Base-by-base conservation (phyloP, 2,888 invertebrate species). In the Onchidella celtica region DNA sequence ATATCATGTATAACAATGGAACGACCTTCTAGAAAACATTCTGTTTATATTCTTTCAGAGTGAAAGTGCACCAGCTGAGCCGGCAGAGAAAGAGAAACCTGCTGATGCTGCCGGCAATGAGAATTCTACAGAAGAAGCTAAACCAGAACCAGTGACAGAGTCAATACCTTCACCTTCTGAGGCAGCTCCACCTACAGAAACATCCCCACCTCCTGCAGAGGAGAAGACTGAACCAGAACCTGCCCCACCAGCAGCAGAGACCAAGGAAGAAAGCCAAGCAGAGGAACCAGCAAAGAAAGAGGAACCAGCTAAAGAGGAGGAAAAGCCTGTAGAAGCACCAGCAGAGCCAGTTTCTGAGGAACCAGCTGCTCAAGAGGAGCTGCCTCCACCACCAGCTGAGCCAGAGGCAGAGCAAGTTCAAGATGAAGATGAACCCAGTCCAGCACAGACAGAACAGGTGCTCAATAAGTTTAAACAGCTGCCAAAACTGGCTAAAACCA, bases 391-490 rank as follows among this genome's bases (percentile, higher is more conserved):
- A 1, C 66, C 79, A 24, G 63, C n/a, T n/a, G n/a, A 70, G 72
- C 24, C 81, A n/a, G 77, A 75, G n/a, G 59, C 83, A 57, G 81
- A n/a, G n/a, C n/a, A 66, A 70, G 72, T 38, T 11, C 66, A 73
- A n/a, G n/a, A 21, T 29, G 65, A 57, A 38, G 75, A 34, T 21
- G 75, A 29, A 34, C 55, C 66, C 32, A 21, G 21, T 17, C 32
- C 63, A 32, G 80, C 61, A 17, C 69, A 75, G 32, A 38, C 32
- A 29, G 75, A 81, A 81, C 81, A 81, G 81, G 81, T 81, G 74
- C 81, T 65, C 32, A 75, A 59, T 81, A 66, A 38, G 24, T 59
- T 38, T 70, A 61, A 61, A 34, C 27, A 40, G 47, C 0, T 61
- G 14, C 61, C 79, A 40, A 70, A 79, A 55, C 75, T 81, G 29